Conservation (phyloP, 2,113 vertebrate species). For the Copsychus sechellarum region DNA sequence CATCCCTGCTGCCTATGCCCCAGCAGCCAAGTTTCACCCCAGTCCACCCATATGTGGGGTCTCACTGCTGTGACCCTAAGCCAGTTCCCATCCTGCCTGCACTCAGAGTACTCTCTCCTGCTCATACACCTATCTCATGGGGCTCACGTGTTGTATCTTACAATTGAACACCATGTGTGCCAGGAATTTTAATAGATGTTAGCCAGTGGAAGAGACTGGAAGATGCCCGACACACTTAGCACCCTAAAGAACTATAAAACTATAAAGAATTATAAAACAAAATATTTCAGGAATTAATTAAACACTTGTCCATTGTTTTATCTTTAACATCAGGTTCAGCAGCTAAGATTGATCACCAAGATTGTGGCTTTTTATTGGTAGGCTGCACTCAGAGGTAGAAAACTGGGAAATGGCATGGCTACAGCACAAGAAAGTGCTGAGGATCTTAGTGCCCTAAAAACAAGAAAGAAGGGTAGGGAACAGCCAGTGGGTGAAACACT, state of each 20-base stretch:
- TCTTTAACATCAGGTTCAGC: neutral
- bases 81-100: neutral
- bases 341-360: neutral
- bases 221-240: neutral
- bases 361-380: neutral
- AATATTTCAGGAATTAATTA: neutral
- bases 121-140: neutral
- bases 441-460: rapidly evolving
- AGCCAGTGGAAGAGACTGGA: neutral
- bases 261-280: neutral
- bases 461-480: neutral
- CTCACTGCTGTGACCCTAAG: neutral
- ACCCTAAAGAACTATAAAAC: neutral
- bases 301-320: neutral
- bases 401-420: neutral
- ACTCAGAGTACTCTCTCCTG: neutral
- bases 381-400: neutral
- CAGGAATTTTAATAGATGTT: neutral
- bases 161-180: rapidly evolving
- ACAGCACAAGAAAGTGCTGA: neutral
- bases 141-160: rapidly evolving
- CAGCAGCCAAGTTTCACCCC: neutral
- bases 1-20: neutral
- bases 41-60: neutral
- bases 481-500: neutral